Evolutionary conservation across 2,113 vertebrate species (phyloP).

Genomic region (Hydrochoerus hydrochaeris): DNA sequence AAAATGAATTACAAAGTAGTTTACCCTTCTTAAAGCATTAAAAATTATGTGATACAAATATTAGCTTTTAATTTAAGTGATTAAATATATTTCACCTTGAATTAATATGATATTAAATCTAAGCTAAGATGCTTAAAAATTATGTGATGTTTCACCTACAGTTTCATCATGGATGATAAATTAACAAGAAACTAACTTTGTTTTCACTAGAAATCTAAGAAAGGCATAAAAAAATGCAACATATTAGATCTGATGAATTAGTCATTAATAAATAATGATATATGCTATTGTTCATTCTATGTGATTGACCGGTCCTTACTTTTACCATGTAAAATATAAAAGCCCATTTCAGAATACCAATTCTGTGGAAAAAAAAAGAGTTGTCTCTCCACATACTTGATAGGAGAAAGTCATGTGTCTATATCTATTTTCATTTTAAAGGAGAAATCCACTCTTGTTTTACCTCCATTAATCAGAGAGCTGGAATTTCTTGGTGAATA

Average conservation of each 20-base stretch:
- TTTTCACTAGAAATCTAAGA: slow-evolving; percentile 35
- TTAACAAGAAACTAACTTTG: slow-evolving; percentile 20
- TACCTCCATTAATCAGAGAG: neutral
- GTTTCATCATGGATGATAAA: neutral
- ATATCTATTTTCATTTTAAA: neutral
- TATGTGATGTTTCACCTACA: neutral
- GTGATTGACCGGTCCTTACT: neutral
- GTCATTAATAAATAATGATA: neutral
- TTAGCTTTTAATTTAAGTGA: slow-evolving; percentile 71
- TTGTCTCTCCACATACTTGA: neutral
- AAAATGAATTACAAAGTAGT: slow-evolving; percentile 70
- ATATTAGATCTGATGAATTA: neutral
- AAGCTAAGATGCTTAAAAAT: slow-evolving; percentile 50
- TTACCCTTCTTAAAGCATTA: slow-evolving; percentile 61
- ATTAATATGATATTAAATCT: slow-evolving; percentile 58
- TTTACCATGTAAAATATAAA: neutral
- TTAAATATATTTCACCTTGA: slow-evolving; percentile 62
- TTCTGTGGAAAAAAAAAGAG: neutral
- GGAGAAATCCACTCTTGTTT: neutral
- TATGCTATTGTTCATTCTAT: neutral
- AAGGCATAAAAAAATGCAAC: neutral
- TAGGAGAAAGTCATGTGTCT: neutral
- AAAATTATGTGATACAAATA: slow-evolving; percentile 69
- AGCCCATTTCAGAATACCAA: neutral
- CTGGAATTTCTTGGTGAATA: neutral